Base-by-base conservation (phyloP, 2,113 vertebrate species). In the Amphiprion ocellaris region DNA sequence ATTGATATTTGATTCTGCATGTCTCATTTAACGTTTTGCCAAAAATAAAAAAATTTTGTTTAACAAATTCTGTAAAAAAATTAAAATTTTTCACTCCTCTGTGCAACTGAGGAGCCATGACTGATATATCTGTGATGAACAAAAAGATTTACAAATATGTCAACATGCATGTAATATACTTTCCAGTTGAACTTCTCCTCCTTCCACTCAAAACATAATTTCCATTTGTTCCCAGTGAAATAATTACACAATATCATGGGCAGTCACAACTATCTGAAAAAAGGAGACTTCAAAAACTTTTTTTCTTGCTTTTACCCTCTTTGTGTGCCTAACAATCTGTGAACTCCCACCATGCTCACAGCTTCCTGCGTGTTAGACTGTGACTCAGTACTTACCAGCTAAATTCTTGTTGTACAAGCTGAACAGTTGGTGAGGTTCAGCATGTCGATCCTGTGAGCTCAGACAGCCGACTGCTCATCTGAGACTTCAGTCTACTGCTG, bases 381-480 rank as follows among this genome's bases (percentile, higher is more conserved):
- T 62, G 81, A 81, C 46, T 76, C 41, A 41, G 75, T 28, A 56
- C 69, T 62, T 50, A 50, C 73, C 66, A 69, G 79, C 61, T 52
- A 39, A 24, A 73, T 56, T 64, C 14, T 56, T 37, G 21, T 61
- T 23, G 52, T 9, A 69, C 69, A 39, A 66, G 19, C 70, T 23
- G 49, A 84, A 60, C 69, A 64, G 64, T 69, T 54, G 73, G 64
- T 28, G 30, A 64, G 64, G 47, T 56, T 69, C 73, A 56, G 69
- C 60, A 4, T 59, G 33, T 74, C 19, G 33, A 66, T 69, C 53
- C 59, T 52, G 61, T 47, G 33, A 60, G 79, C 77, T 73, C 16
- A 46, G 67, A 75, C n/a, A 46, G 47, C n/a, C 37, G 69, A 79
- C 52, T 81, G 61, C 41, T 84, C 74, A 11, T 70, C 63, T 65